A percentile compares a stretch with the other conserved stretches of the same genome.
Conservation (phyloP, 2,888 invertebrate genomes). For the Oscheius sp. region DNA sequence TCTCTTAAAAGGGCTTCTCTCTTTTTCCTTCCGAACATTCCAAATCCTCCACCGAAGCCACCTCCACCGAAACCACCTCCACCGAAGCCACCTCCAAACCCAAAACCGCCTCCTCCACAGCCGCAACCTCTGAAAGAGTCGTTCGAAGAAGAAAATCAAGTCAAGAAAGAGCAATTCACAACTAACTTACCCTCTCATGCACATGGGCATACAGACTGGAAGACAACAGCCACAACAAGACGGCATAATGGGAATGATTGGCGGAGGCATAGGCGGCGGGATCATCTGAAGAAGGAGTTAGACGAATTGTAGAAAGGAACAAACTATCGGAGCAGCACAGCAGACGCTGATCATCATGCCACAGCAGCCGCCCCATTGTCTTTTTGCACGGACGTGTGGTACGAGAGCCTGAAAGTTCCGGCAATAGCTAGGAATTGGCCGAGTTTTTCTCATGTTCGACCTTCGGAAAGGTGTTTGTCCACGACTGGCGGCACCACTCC, state of each 20-base stretch:
- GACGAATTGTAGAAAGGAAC: neutral
- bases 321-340: slow-evolving; percentile 38
- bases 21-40: slow-evolving; percentile 45
- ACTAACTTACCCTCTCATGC: slow-evolving; percentile 50
- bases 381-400: slow-evolving; percentile 42
- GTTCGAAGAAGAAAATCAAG: neutral
- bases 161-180: neutral
- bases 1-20: slow-evolving; percentile 41
- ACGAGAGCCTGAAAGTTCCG: slow-evolving; percentile 2
- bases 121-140: slow-evolving; percentile 36
- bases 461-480: slow-evolving; percentile 5
- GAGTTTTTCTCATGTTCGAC: neutral
- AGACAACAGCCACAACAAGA: slow-evolving; percentile 57
- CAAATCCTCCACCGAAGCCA: slow-evolving; percentile 32
- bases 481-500: neutral
- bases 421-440: no score
- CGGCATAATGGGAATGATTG: slow-evolving; percentile 42
- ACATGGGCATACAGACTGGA: slow-evolving; percentile 60
- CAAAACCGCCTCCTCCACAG: slow-evolving; percentile 38
- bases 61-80: slow-evolving; percentile 35
- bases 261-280: slow-evolving; percentile 42
- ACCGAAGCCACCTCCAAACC: slow-evolving; percentile 11
- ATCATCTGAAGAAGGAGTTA: slow-evolving; percentile 15
- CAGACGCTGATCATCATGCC: slow-evolving; percentile 50
- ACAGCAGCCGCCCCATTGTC: slow-evolving; percentile 48